Evolutionary conservation across 92 coral and sea anemone genomes (phyloP), one percentile per base, ranked within the genome.

Genomic region (Parazoanthus atlanticus): DNA sequence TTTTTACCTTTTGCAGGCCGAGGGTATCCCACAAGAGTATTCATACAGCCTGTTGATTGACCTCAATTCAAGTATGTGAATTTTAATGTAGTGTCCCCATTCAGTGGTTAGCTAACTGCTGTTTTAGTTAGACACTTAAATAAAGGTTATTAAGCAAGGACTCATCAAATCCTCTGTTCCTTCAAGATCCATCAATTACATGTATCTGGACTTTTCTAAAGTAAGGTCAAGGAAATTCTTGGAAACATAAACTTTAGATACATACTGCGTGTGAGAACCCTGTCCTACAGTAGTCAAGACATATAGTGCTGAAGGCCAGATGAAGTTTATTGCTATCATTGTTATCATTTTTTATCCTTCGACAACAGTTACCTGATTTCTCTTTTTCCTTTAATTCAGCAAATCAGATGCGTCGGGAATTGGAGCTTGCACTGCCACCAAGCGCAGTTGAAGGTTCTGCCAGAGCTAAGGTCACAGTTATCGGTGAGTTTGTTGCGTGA

Each of bases 1-100:
- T 23, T 61, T 56, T 23, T 15, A 0, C 28, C 69, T 61, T 21
- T 79, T 86, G 0, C 79, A 95, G 99, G 94, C 99, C 0, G 99
- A 97, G 81, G 99, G 99, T 16, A 86, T 95, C 26, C 96, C 91
- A 0, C 98, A 94, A 76, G 98, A 94, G 7, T 97, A 97, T 54
- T 97, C 99, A 4, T 95, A 95, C 92, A 97, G 98, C 79, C 71
- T 97, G 29, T 65, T 96, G 88, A 88, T 96, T 75, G 98, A 96
- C 86, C 94, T 96, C n/a, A 93, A 93, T 67, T 75, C 96, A 92
- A 95, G 98, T 95, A n/a, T n/a, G n/a, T n/a, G n/a, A n/a, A n/a
- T n/a, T n/a, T n/a, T n/a, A n/a, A n/a, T n/a, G n/a, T n/a, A n/a
- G n/a, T n/a, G n/a, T n/a, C n/a, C n/a, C n/a, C n/a, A n/a, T n/a